Conservation (phyloP, 2,888 invertebrate genomes). For the Ectemnius cavifrons region DNA sequence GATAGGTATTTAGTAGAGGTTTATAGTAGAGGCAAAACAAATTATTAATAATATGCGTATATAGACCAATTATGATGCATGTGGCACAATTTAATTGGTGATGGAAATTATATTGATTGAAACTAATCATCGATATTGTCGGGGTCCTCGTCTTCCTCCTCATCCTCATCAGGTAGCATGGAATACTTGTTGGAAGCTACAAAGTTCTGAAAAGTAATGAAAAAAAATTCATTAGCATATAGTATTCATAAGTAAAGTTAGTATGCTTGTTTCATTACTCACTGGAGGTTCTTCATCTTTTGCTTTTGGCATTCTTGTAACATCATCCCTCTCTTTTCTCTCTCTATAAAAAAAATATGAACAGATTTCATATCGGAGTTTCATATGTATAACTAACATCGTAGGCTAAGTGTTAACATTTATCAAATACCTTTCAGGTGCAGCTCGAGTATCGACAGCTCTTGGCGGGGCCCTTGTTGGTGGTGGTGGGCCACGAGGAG, state of each 20-base stretch:
- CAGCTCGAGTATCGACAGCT: slow-evolving; percentile 60
- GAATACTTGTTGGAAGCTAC: slow-evolving; percentile 88
- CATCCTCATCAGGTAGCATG: slow-evolving; percentile 82
- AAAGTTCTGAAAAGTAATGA: slow-evolving; percentile 81
- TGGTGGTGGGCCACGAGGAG: slow-evolving; percentile 48
- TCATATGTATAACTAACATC: background rate
- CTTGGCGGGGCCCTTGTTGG: slow-evolving; percentile 49
- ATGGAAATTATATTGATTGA: slow-evolving; percentile 62
- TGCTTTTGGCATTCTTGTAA: slow-evolving; percentile 84
- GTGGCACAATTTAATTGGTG: slow-evolving; percentile 74
- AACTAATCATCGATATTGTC: slow-evolving; percentile 76
- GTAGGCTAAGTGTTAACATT: background rate
- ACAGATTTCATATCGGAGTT: background rate
- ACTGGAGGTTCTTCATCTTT: slow-evolving; percentile 87
- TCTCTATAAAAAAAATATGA: slow-evolving; percentile 50
- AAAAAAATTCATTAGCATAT: background rate
- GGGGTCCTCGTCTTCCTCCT: slow-evolving; percentile 79
- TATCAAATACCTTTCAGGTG: slow-evolving; percentile 59
- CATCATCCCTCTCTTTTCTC: slow-evolving; percentile 71
- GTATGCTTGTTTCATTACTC: slow-evolving; percentile 69
- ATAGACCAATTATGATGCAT: slow-evolving; percentile 69
- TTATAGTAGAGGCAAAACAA: slow-evolving; percentile 69
- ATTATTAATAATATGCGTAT: slow-evolving; percentile 68
- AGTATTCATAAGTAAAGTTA: background rate
- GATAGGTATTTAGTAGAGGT: slow-evolving; percentile 66